phyloP scores from a whole-genome alignment of 2,113 vertebrate species.

The Malurus cyaneus region DNA sequence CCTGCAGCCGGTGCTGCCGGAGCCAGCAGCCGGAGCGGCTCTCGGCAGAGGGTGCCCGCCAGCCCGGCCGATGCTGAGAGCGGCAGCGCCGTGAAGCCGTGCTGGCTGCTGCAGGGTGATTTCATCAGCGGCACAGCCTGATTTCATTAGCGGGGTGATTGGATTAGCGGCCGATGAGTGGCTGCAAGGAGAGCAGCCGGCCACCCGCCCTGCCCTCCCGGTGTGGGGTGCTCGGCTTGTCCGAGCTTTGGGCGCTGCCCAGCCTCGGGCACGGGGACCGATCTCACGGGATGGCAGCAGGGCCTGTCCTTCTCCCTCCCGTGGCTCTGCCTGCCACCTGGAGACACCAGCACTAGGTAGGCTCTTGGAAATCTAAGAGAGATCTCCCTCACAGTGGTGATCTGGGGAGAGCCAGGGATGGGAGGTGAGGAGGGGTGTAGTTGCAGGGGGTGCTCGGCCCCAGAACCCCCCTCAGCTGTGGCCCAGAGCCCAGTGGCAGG shows the following conservation, averaged over 20 bases:
- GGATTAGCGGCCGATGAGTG: not conserved
- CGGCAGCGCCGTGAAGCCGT: rapidly evolving
- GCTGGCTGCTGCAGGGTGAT: not conserved
- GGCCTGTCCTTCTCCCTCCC: not conserved
- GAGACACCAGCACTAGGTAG: not conserved
- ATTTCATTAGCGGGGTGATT: conserved; percentile 46
- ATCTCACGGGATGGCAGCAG: too few species aligned
- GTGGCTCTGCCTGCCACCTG: rapidly evolving
- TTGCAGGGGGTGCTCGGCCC: rapidly evolving
- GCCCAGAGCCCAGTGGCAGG: not conserved
- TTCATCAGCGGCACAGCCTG: conserved; percentile 41
- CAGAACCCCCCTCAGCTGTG: too few species aligned
- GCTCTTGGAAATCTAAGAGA: rapidly evolving
- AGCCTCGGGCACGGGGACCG: rapidly evolving
- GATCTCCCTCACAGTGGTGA: rapidly evolving
- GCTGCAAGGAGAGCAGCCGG: not conserved
- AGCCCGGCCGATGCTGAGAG: rapidly evolving
- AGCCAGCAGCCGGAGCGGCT: rapidly evolving
- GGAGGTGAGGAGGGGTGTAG: rapidly evolving
- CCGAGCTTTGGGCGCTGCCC: not conserved
- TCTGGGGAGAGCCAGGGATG: rapidly evolving
- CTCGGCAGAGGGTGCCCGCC: rapidly evolving
- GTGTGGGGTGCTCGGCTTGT: rapidly evolving
- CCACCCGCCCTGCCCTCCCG: not conserved
- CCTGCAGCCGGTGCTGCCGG: rapidly evolving